A percentile compares a stretch with the other conserved stretches of the same genome.
These are phyloP conservation scores for Sarcophaga variegata DNA, from an alignment of 2,888 invertebrate genomes.

Conservation along the genomic window DNA sequence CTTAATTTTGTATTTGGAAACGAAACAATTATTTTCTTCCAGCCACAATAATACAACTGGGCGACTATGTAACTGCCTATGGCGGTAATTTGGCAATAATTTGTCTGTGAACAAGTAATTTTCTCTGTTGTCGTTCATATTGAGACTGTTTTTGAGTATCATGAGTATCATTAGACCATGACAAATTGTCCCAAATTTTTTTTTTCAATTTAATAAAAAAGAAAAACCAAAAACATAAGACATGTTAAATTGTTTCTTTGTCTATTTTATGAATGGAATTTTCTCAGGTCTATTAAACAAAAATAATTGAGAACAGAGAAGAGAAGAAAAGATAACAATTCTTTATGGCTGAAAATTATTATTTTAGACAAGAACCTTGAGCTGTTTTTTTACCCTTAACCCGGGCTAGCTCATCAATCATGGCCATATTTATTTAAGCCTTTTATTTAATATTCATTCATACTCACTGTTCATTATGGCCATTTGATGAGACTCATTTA, in stretches of 20 bases:
- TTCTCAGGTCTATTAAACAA: background rate
- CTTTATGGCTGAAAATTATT: background rate
- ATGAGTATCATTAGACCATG: background rate
- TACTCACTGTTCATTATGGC: background rate
- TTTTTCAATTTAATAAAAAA: background rate
- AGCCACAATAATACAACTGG: background rate
- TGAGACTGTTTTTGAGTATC: background rate
- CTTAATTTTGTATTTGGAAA: too few relatives aligned
- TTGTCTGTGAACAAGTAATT: background rate
- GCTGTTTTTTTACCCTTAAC: background rate
- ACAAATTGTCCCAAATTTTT: background rate
- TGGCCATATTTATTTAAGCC: background rate
- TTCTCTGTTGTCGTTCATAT: background rate
- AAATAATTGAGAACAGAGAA: background rate
- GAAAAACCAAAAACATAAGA: too few relatives aligned
- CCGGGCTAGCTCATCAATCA: background rate
- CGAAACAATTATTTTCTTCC: too few relatives aligned
- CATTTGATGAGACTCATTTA: too few relatives aligned
- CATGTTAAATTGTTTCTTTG: too few relatives aligned
- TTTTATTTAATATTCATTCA: slow-evolving; percentile 22
- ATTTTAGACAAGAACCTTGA: background rate
- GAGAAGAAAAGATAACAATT: background rate
- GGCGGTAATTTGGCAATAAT: background rate
- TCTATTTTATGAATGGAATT: too few relatives aligned
- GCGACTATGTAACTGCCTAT: background rate